Evolutionary conservation across 2,888 invertebrate genomes (phyloP).

Genomic region (Xestia ashworthii): DNA sequence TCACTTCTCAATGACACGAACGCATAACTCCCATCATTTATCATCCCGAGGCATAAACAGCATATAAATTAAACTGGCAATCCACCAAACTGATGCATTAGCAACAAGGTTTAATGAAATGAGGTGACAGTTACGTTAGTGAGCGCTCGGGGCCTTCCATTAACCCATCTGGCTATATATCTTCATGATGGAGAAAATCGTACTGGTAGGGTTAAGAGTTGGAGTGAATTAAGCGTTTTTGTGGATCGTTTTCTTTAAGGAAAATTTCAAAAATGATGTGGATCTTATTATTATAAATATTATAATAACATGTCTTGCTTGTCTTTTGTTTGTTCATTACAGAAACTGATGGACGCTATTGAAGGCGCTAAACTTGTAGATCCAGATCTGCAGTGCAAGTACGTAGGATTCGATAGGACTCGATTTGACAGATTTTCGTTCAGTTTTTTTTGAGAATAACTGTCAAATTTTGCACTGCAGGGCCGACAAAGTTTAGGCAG

Average conservation of each 20-base stretch:
- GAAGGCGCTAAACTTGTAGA: background rate
- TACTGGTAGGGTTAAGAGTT: constrained; percentile 20
- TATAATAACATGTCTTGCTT: background rate
- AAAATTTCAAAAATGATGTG: background rate
- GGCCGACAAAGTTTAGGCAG: background rate
- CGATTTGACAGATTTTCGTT: no score
- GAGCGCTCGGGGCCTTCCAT: constrained; percentile 60
- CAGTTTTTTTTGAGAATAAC: no score
- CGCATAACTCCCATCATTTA: constrained; percentile 77
- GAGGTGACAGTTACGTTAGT: constrained; percentile 71
- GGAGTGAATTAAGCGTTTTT: background rate
- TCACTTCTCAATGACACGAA: constrained; percentile 77
- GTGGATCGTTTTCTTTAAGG: background rate
- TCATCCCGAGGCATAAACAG: constrained; percentile 78
- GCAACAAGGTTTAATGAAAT: constrained; percentile 67
- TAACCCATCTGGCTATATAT: constrained; percentile 59
- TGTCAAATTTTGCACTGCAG: no score
- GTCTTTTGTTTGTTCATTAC: background rate
- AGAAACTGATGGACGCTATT: background rate
- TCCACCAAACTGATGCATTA: constrained; percentile 75
- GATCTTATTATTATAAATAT: background rate
- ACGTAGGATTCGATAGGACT: no score
- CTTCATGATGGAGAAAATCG: constrained; percentile 51
- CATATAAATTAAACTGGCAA: constrained; percentile 79
- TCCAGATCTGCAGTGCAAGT: no score